These are phyloP conservation scores for Malurus splendens DNA, from an alignment of 2,797 vertebrate species.

Conservation along the genomic window DNA sequence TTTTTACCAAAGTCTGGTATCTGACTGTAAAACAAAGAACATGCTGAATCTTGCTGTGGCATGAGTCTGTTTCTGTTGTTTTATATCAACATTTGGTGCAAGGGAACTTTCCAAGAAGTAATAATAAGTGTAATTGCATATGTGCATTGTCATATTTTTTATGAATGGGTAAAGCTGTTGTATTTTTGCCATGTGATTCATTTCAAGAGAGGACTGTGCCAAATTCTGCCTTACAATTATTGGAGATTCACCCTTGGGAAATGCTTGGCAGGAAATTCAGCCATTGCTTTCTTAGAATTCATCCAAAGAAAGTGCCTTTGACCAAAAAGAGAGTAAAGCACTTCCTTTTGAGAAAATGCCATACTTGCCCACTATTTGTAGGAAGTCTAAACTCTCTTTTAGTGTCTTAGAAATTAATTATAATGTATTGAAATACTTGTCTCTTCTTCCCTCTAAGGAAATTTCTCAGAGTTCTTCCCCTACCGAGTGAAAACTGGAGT, in stretches of 20 bases:
- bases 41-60: background rate
- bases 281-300: slow-evolving; percentile 10
- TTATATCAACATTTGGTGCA: background rate
- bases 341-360: background rate
- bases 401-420: background rate
- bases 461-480: slow-evolving; percentile 87
- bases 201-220: background rate
- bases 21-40: background rate
- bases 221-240: background rate
- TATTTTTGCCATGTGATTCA: slow-evolving; percentile 3
- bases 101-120: background rate
- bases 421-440: background rate
- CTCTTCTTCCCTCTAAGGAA: slow-evolving; percentile 63
- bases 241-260: slow-evolving; percentile 1
- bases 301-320: background rate
- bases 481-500: slow-evolving; percentile 90
- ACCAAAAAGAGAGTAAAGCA: background rate
- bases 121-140: background rate
- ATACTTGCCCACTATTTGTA: background rate
- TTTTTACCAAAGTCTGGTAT: background rate
- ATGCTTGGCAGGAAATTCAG: background rate
- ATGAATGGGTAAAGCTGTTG: background rate
- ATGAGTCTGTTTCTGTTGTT: background rate
- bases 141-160: background rate
- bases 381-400: background rate